phyloP scores from a whole-genome alignment of 92 coral and sea anemone genomes.

The Scolanthus callimorphus region DNA sequence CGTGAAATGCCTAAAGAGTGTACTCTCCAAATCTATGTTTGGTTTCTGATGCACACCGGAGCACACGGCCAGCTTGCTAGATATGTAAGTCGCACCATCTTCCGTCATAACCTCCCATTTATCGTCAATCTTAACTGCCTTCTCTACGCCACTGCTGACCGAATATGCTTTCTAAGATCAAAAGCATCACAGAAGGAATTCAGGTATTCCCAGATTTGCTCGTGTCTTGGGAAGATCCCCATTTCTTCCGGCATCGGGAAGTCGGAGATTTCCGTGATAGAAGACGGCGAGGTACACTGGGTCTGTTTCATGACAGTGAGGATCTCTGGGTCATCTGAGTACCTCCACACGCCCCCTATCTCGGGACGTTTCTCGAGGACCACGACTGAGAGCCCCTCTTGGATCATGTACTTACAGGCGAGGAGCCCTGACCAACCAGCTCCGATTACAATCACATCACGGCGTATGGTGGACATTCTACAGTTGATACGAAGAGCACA shows the following conservation, averaged over 20 bases:
- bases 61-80: constrained; percentile 38
- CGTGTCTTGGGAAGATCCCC: too few relatives aligned
- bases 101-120: constrained; percentile 54
- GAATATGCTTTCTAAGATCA: constrained; percentile 50
- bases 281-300: too few relatives aligned
- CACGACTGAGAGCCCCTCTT: constrained; percentile 52
- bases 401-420: too few relatives aligned
- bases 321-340: too few relatives aligned
- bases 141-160: constrained; percentile 36
- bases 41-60: constrained; percentile 51
- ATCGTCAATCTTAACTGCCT: constrained; percentile 36
- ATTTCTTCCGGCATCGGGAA: too few relatives aligned
- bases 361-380: constrained; percentile 73
- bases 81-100: constrained; percentile 31
- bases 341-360: too few relatives aligned
- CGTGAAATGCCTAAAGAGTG: constrained; percentile 37
- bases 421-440: constrained; percentile 85
- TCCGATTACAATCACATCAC: constrained; percentile 71
- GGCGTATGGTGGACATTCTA: too few relatives aligned
- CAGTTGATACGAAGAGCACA: too few relatives aligned
- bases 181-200: constrained; percentile 63
- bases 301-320: too few relatives aligned
- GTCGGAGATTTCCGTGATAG: constrained; percentile 24
- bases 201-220: too few relatives aligned
- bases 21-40: constrained; percentile 45